Percentiles rank a stretch among this genome's conserved stretches.
Conservation (phyloP, 2,113 vertebrate species). For the Smithornis capensis region DNA sequence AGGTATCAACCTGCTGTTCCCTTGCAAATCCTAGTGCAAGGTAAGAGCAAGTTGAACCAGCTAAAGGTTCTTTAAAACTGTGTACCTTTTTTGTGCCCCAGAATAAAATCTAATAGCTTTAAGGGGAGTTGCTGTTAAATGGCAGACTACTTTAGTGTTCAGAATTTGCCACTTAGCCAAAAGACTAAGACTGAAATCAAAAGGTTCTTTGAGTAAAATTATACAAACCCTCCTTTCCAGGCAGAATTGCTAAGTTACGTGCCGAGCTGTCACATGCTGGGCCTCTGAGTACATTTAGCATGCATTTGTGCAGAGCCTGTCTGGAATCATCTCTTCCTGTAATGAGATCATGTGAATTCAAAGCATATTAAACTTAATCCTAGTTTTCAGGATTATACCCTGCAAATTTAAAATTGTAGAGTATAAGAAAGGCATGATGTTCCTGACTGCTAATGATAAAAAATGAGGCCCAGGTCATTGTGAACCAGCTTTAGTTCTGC, state of each 20-base stretch:
- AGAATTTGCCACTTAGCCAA: background rate
- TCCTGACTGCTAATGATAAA: background rate
- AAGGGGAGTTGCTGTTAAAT: background rate
- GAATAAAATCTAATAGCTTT: background rate
- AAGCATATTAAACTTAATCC: slow-evolving; percentile 30
- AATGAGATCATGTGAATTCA: slow-evolving; percentile 15
- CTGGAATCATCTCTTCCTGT: background rate
- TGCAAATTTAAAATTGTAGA: slow-evolving; percentile 15
- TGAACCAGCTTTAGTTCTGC: background rate
- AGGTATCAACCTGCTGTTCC: background rate
- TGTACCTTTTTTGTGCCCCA: background rate
- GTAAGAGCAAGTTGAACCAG: background rate
- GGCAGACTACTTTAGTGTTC: background rate
- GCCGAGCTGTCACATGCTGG: background rate
- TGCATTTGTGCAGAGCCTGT: background rate
- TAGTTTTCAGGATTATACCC: slow-evolving; percentile 38
- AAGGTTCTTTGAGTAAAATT: background rate
- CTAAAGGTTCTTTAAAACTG: background rate
- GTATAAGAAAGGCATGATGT: background rate
- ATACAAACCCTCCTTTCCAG: background rate
- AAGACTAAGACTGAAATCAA: background rate
- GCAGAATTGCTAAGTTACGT: background rate
- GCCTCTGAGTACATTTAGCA: background rate
- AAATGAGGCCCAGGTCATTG: background rate
- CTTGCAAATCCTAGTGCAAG: background rate